phyloP scores from a whole-genome alignment of 2,888 invertebrate species.

The Amblyjoppa proteus region DNA sequence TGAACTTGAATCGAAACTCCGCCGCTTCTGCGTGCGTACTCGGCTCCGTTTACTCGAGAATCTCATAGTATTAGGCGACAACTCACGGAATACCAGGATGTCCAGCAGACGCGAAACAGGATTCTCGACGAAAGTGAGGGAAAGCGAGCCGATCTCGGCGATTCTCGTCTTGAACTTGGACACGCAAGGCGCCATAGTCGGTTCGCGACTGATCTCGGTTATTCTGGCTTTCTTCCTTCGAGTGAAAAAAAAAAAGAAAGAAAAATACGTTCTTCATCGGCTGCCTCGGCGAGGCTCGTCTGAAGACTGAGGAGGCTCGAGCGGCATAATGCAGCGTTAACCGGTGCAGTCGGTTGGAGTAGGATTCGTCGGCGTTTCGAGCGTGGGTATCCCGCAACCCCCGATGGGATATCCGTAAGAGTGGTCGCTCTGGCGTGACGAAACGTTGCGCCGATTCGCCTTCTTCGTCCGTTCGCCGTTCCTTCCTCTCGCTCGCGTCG shows the following conservation, averaged over 20 bases:
- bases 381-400: conserved; percentile 65
- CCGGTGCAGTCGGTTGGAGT: conserved; percentile 43
- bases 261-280: neutral
- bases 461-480: conserved; percentile 47
- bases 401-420: conserved; percentile 71
- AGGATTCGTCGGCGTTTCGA: conserved; percentile 23
- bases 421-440: conserved; percentile 73
- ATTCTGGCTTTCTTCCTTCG: neutral
- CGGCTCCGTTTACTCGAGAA: too few relatives aligned
- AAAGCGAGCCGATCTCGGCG: conserved; percentile 44
- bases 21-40: too few relatives aligned
- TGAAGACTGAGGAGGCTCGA: conserved; percentile 41
- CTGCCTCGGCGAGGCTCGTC: conserved; percentile 27
- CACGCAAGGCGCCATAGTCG: conserved; percentile 36
- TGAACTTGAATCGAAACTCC: conserved; percentile 1
- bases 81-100: conserved; percentile 55
- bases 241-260: neutral
- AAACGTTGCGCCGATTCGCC: conserved; percentile 54
- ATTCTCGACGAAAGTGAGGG: conserved; percentile 50
- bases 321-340: conserved; percentile 16
- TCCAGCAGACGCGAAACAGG: conserved; percentile 53
- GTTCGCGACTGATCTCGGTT: too few relatives aligned
- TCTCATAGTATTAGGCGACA: neutral
- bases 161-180: conserved; percentile 51
- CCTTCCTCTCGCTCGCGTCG: conserved; percentile 26